Evolutionary conservation across 2,888 invertebrate species (phyloP), one percentile per base, ranked within the genome.

Genomic region (Cancer borealis): DNA sequence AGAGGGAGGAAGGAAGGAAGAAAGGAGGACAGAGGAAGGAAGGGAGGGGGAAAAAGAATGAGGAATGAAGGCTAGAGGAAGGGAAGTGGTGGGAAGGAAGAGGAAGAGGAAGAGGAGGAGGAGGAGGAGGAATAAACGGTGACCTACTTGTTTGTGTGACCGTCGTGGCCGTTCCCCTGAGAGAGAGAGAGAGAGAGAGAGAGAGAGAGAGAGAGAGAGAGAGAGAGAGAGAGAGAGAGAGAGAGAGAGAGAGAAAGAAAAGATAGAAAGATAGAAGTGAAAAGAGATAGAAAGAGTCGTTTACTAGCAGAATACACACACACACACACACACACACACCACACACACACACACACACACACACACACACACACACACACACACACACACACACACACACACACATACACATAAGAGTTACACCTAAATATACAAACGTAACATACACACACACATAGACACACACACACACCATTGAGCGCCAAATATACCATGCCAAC

Each of bases 301-400:
- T 39, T 2, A 39, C 1, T 39, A 39, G 39, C 39, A 39, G 39
- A 39, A 39, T 3, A 60, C 60, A 60, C 60, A 60, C 60, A 60
- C 1, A 60, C 60, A 60, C 60, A 60, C 14, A 60, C 60, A 60
- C 60, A 21, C 60, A 21, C 17, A 60, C 60, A 60, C 60, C 5
- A 60, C 17, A 60, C 60, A 60, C 60, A 54, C 54, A 54, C 54
- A 54, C 54, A 54, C 54, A 49, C 79, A 21, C 79, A 79, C 79
- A 79, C 30, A 79, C 79, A 21, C 79, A 30, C 30, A 79, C 49
- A 79, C n/a, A 79, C 79, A 79, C 79, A 26, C 79, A 79, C 79
- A 26, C 79, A 79, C 79, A 79, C 79, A 79, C 79, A 79, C 79
- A 79, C 79, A 79, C 79, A 79, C 79, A 79, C 79, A 79, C 79